Conservation (phyloP, 2,888 invertebrate genomes). For the Trissolcus brochymenae region DNA sequence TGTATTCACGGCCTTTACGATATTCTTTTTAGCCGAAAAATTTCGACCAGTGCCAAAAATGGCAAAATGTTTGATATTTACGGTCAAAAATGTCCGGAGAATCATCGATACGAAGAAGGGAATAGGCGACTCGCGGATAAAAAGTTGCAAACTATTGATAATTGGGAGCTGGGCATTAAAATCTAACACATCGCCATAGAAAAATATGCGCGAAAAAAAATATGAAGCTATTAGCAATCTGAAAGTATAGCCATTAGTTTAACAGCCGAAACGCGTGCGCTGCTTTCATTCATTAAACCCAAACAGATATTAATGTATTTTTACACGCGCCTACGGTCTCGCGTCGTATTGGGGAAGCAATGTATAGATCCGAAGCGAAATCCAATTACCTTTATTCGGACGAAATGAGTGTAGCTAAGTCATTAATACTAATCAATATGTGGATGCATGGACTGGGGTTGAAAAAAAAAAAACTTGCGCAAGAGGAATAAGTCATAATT, state of each 20-base stretch:
- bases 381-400: slow-evolving; percentile 77
- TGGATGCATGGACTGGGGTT: slow-evolving; percentile 56
- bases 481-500: slow-evolving; percentile 76
- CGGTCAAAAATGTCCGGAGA: no score
- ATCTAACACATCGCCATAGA: slow-evolving; percentile 23
- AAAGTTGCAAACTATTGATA: no score
- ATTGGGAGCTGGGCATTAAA: slow-evolving; percentile 15
- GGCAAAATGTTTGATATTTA: no score
- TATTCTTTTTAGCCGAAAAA: no score
- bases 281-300: slow-evolving; percentile 76
- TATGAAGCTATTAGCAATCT: slow-evolving; percentile 72
- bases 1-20: no score
- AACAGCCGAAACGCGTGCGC: slow-evolving; percentile 69
- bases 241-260: slow-evolving; percentile 74
- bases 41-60: no score
- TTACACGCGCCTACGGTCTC: slow-evolving; percentile 68
- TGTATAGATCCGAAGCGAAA: slow-evolving; percentile 73
- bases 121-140: no score
- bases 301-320: slow-evolving; percentile 77
- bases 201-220: slow-evolving; percentile 59
- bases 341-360: slow-evolving; percentile 57
- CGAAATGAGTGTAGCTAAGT: slow-evolving; percentile 77
- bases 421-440: slow-evolving; percentile 77
- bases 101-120: no score
- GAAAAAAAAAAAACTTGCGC: slow-evolving; percentile 59